Base-by-base conservation (phyloP, 2,113 vertebrate species). In the Colius striatus region DNA sequence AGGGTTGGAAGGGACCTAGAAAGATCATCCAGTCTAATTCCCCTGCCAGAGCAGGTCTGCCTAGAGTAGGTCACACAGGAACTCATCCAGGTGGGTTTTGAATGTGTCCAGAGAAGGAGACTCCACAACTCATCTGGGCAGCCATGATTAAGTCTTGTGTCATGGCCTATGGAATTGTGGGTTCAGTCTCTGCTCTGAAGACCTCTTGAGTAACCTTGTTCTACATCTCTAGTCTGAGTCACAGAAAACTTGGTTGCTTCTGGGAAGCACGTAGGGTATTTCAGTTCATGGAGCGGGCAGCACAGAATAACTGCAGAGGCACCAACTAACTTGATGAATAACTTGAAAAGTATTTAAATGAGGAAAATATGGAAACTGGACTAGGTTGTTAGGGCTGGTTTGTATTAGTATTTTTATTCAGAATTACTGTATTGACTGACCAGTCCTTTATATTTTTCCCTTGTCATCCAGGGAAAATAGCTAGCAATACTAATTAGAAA, bases 111-210 rank as follows among this genome's bases (percentile, higher is more conserved):
- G 38, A 41, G 38, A 41, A 41, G 38, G 38, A 41, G 38, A 41
- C 38, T 41, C 38, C 38, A 41, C 38, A 41, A 41, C 38, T 41
- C 38, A 41, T 41, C 38, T 41, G 38, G 38, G 38, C 38, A 41
- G 38, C 9, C 41, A 27, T 11, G 29, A 36, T 30, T 48, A 53
- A 76, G 9, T 29, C 22, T 63, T 48, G 22, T 3, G 26, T 38
- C 17, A 53, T 1, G 1, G 36, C 13, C 18, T 18, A 3, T 0
- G 5, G 55, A 95, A 67, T 5, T 1, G 58, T 3, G 34, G 66
- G 38, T 48, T 62, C 65, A 66, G 70, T 22, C 62, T 65, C 65
- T 58, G 47, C 65, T 36, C 89, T 74, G 26, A 54, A 55, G 27
- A 30, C 10, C 66, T 45, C 58, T 58, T 11, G 1, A 57, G 41